Conservation (phyloP, 2,797 vertebrate genomes). For the Bufotes viridis region DNA sequence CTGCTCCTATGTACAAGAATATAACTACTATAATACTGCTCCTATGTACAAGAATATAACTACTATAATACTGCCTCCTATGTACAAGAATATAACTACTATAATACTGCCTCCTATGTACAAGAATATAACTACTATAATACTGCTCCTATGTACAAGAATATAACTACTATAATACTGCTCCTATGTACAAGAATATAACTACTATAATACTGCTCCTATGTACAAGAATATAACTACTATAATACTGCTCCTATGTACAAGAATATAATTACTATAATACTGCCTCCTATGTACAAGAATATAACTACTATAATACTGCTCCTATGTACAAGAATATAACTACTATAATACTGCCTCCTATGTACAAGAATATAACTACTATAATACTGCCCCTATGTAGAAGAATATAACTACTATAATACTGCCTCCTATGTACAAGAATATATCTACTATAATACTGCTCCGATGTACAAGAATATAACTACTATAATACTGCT, state of each 20-base stretch:
- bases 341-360: not conserved
- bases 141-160: conserved; percentile 2
- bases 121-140: conserved; percentile 12
- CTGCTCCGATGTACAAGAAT: not conserved
- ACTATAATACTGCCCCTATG: too few species aligned
- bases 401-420: too few species aligned
- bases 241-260: not conserved
- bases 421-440: too few species aligned
- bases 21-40: not conserved
- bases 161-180: conserved; percentile 1
- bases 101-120: not conserved
- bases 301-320: not conserved
- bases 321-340: not conserved
- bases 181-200: not conserved
- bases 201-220: conserved; percentile 3
- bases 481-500: not conserved
- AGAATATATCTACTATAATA: not conserved
- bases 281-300: not conserved
- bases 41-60: not conserved
- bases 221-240: conserved; percentile 3
- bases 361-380: too few species aligned
- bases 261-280: not conserved
- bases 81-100: conserved; percentile 1
- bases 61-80: not conserved
- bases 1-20: not conserved